phyloP scores from a whole-genome alignment of 37 sponge, comb jelly and placozoan genomes.

The Ianthella basta region DNA sequence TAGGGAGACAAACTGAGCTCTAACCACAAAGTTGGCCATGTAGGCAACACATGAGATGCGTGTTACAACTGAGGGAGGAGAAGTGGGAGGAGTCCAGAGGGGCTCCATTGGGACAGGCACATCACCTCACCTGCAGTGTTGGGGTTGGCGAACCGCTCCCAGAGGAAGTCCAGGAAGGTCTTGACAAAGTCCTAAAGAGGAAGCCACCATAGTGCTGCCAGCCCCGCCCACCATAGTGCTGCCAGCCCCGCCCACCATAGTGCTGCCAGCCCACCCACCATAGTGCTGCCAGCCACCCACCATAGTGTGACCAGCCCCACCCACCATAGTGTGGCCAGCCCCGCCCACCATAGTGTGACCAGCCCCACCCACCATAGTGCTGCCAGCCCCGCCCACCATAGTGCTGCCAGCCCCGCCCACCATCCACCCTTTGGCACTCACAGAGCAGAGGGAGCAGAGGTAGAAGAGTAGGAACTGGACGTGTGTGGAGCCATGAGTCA shows the following conservation, averaged over 20 bases:
- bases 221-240: too few species aligned
- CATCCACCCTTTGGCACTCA: constrained; percentile 8
- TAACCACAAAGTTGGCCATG: constrained; percentile 84
- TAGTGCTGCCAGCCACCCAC: too few species aligned
- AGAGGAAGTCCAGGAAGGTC: constrained; percentile 65
- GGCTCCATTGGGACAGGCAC: background rate
- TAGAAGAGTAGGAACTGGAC: constrained; percentile 85
- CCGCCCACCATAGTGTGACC: too few species aligned
- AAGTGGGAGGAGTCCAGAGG: too few species aligned
- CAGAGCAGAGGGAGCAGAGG: constrained; percentile 61
- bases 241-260: too few species aligned
- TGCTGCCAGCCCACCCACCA: too few species aligned
- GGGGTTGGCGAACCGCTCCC: constrained; percentile 64
- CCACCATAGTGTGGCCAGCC: too few species aligned
- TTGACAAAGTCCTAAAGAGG: constrained; percentile 51
- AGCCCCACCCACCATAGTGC: too few species aligned
- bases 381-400: too few species aligned
- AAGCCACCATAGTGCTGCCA: too few species aligned
- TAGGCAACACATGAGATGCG: constrained; percentile 68
- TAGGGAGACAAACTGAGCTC: constrained; percentile 77
- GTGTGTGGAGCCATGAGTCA: constrained; percentile 78
- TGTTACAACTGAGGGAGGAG: constrained; percentile 34
- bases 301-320: too few species aligned
- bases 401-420: too few species aligned
- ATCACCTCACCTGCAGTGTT: constrained; percentile 49